Percentiles rank a stretch among this genome's conserved stretches.
phyloP scores from a whole-genome alignment of 2,113 vertebrate genomes.

The Amblyornis subalaris region DNA sequence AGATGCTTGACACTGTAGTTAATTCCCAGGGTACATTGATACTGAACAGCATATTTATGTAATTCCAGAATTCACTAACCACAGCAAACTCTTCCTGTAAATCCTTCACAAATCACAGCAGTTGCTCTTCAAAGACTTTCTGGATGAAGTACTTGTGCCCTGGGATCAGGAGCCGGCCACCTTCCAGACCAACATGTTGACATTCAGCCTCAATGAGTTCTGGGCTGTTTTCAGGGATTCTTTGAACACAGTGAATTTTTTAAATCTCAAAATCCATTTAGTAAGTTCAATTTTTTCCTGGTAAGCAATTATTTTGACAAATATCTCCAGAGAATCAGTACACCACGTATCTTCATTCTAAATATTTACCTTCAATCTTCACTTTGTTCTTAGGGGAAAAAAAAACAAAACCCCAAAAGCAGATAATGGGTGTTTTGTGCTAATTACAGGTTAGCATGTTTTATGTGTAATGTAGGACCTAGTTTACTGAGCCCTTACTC shows the following conservation, averaged over 20 bases:
- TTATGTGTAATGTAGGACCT: not conserved
- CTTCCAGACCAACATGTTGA: not conserved
- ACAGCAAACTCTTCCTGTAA: not conserved
- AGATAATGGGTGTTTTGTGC: not conserved
- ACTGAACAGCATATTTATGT: not conserved
- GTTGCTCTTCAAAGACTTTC: not conserved
- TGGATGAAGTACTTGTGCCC: not conserved
- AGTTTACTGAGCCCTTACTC: not conserved
- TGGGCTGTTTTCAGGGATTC: not conserved
- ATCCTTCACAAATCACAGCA: not conserved
- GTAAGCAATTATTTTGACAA: not conserved
- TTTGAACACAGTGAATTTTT: not conserved
- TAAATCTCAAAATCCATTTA: not conserved
- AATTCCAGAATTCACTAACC: not conserved
- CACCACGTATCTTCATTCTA: not conserved
- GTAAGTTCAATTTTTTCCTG: not conserved
- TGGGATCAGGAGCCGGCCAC: not conserved
- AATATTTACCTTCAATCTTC: not conserved
- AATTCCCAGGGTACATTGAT: not conserved
- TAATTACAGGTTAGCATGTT: not conserved
- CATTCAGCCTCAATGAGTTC: fast-evolving
- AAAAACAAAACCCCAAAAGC: not conserved
- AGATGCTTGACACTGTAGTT: not conserved
- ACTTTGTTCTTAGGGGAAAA: not conserved
- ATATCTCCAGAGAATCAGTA: not conserved